Base-by-base conservation (phyloP, 2,797 vertebrate species). In the Scolopax rusticola region DNA sequence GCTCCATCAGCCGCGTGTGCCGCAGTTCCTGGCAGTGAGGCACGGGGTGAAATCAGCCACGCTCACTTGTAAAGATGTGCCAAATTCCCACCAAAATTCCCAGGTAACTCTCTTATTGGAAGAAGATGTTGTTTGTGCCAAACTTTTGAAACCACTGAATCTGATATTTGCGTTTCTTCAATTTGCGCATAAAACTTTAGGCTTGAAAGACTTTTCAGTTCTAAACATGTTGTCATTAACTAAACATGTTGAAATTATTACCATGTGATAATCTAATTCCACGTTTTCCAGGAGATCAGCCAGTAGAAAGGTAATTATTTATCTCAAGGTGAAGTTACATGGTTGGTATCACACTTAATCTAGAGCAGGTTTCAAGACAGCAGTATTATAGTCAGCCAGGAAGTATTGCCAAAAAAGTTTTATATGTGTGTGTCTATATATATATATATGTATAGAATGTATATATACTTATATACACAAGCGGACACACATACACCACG, bases 391-490 rank as follows among this genome's bases (percentile, higher is more conserved):
- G 53, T 68, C 38, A 47, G 32, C 32, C 41, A 53, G 54, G 28
- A 16, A 67, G 40, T 11, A 54, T 27, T 64, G 71, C 30, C 41
- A 32, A 15, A 10, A 68, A 60, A 30, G 12, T 50, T 71, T 47
- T 32, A 4, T 3, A 0, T 32, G 9, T 13, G 25, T 51, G 9
- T 63, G 1, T 57, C 1, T 41, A 17, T 16, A 38, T 40, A 32
- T 30, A 8, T 8, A 36, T 36, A 36, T 8, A 33, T 33, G 8
- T 36, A 36, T 36, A 36, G 36, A 17, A 6, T 8, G 2, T 23
- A 1, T 28, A 15, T 27, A 36, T 40, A 30, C 28, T 9, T 23
- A 2, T 20, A 19, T 19, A 9, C 6, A 11, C 8, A 30, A 8
- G 60, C 13, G 8, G 9, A 54, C 4, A 32, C 15, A 15, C 5